Base-by-base conservation (phyloP, 2,888 invertebrate species). In the Dicroscelio sp. region DNA sequence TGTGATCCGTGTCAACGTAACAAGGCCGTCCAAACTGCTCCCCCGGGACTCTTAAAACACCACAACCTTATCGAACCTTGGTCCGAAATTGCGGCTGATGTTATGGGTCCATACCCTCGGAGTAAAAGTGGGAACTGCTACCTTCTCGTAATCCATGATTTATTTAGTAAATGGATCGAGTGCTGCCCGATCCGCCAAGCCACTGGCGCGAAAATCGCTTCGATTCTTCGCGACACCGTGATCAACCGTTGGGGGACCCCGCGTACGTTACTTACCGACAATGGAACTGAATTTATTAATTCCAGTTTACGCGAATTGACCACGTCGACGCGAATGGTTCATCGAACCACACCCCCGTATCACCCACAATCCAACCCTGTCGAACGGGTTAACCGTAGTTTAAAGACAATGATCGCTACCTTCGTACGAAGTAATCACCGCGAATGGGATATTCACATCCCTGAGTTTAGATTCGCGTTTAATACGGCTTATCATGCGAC, bases 171-270 rank as follows among this genome's bases (percentile, higher is more conserved):
- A n/a, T 88, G 84, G 90, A 38, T 92, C 0, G 85, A 90, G 25
- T 84, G 55, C 25, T 76, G 69, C 31, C 78, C 91, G 0, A 35
- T 92, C 0, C 52, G 82, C 12, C 60, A 73, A 23, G 88, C 90
- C 4, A 91, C 55, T 23, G 87, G 87, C 5, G 65, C 52, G 27
- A 76, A 48, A 20, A 83, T 91, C n/a, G 31, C 33, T 14, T 60
- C 33, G 17, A 55, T 67, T 2, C 35, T 95, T 12, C 84, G 91
- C 17, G 89, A 93, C 2, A 58, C 92, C 1, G 85, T 94, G 0
- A 69, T 94, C 6, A 82, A 88, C 12, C 67, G 86, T 0, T 94
- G 92, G 79, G 95, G 95, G 8, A 63, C 67, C 2, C 94, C 94
- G 0, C 33, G 89, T 63, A 58, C 52, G n/a, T 43, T 94, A 2